Base-by-base conservation (phyloP, 2,113 vertebrate genomes). In the Psammodynastes pulverulentus region DNA sequence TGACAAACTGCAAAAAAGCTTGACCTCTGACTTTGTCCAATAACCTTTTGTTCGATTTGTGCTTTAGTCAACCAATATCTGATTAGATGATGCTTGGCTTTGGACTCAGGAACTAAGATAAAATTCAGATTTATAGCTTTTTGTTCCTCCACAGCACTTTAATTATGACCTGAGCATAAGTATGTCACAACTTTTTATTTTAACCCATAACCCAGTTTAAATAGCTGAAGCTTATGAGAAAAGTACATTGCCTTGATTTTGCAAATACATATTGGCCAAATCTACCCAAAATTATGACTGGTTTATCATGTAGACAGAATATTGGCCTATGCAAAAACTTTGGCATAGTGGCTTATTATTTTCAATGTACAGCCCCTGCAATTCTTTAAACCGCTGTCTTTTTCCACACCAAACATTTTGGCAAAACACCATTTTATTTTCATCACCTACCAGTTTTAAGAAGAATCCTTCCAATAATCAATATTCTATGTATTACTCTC, bases 121-220 rank as follows among this genome's bases (percentile, higher is more conserved):
- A 98, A 98, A 96, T 94, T 93, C 95, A 96, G 96, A 98, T 98
- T 98, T 98, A 98, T 97, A 95, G 97, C 97, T 97, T 98, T 97
- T 97, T 96, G 98, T 97, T 96, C 97, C 97, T 96, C 94, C 93
- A 48, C 89, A 92, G 95, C 95, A 94, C 95, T 96, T 94, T 93
- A 96, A 96, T 97, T 94, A 56, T 89, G 95, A 94, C 93, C 94
- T 91, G 93, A 95, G 88, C 85, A 34, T 86, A 53, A 94, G 49
- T 52, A n/a, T 86, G 95, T 94, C 95, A 96, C 95, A 96, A 95
- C 95, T 94, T 90, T 93, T 94, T 96, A 94, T 95, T 89, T 92
- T 95, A 96, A 91, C 72, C 95, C 89, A 90, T n/a, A 3, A 67
- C 56, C 89, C 0, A 13, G 91, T 92, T 53, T 95, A 93, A 94